phyloP scores from a whole-genome alignment of 37 sponge, comb jelly and placozoan genomes.

The Bolinopsis microptera region DNA sequence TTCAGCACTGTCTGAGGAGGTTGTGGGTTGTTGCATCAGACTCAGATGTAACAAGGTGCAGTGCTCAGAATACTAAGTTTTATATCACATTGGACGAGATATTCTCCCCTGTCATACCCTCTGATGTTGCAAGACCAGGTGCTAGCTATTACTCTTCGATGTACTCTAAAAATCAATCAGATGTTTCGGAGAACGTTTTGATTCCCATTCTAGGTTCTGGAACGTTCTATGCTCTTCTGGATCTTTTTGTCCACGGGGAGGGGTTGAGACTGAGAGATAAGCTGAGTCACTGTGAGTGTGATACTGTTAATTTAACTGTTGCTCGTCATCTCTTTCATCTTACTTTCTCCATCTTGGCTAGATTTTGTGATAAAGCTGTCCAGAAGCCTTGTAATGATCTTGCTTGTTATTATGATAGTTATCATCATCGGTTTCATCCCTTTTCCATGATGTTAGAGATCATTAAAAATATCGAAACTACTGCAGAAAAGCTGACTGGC shows the following conservation, averaged over 20 bases:
- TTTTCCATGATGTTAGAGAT: not conserved
- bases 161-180: not conserved
- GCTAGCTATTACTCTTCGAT: slow-evolving; percentile 47
- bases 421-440: slow-evolving; percentile 21
- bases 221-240: slow-evolving; percentile 72
- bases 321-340: not conserved
- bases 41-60: not conserved
- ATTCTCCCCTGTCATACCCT: not conserved
- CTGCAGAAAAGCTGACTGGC: not conserved
- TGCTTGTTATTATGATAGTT: not conserved
- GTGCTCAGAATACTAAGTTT: slow-evolving; percentile 22
- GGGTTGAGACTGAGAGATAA: slow-evolving; percentile 85
- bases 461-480: not conserved
- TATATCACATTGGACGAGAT: slow-evolving; percentile 52
- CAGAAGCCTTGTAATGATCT: not conserved
- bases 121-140: not conserved
- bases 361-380: not conserved
- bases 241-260: slow-evolving; percentile 79
- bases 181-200: not conserved
- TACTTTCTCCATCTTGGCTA: not conserved
- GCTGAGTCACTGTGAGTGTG: slow-evolving; percentile 89
- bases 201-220: not conserved
- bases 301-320: not conserved
- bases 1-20: slow-evolving; percentile 26
- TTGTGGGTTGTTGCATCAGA: slow-evolving; percentile 8